A percentile compares a stretch with the other conserved stretches of the same genome.
Conservation (phyloP, 2,113 vertebrate genomes). For the Colius striatus region DNA sequence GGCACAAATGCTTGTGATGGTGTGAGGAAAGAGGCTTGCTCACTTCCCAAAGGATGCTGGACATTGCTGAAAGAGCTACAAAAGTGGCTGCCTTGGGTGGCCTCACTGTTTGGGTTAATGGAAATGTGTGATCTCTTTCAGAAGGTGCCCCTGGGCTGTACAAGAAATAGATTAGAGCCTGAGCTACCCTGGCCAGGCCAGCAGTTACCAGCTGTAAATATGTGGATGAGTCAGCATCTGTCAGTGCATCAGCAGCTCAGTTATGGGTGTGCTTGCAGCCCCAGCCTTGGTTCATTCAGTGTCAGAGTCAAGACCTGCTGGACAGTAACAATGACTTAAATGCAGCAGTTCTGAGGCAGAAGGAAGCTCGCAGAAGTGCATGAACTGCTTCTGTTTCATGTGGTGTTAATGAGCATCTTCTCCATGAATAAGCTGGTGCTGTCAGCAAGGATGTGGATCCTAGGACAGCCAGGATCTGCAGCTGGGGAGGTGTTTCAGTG, state of each 20-base stretch:
- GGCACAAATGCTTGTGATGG: not conserved
- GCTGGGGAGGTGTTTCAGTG: not conserved
- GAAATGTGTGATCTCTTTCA: not conserved
- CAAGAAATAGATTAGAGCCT: not conserved
- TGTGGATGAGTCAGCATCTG: not conserved
- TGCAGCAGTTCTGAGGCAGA: not conserved
- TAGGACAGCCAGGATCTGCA: accelerated
- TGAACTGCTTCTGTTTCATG: not conserved
- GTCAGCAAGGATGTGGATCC: not conserved
- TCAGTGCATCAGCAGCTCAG: accelerated
- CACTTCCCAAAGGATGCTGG: not conserved
- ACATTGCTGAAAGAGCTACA: not conserved
- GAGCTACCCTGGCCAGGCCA: not conserved
- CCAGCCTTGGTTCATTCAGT: not conserved
- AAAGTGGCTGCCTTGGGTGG: not conserved
- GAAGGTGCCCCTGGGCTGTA: not conserved
- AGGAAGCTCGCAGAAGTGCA: not conserved
- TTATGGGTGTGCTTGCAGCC: not conserved
- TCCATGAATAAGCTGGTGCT: not conserved
- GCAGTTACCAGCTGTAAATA: not conserved
- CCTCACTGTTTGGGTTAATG: not conserved
- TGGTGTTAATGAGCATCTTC: not conserved
- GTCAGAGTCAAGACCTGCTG: not conserved
- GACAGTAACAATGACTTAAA: not conserved
- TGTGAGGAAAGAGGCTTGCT: not conserved